These are phyloP conservation scores for Bombus waltoni DNA, from an alignment of 1,140 invertebrate species.

Conservation along the genomic window DNA sequence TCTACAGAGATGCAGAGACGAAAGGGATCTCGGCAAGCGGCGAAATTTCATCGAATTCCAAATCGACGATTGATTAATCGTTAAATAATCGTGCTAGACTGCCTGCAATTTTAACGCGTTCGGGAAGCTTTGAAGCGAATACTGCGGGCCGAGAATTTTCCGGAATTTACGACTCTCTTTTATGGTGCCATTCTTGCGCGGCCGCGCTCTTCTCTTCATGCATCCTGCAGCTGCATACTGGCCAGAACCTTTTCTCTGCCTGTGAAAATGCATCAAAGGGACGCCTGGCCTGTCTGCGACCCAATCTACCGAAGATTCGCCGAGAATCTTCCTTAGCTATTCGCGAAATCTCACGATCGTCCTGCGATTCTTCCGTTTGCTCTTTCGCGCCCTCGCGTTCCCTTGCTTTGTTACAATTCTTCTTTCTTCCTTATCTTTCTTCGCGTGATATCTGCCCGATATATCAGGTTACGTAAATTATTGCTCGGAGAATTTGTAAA, in stretches of 20 bases:
- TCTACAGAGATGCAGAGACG: not conserved
- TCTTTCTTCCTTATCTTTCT: not conserved
- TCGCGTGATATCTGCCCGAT: not conserved
- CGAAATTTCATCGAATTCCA: not conserved
- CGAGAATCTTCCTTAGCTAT: not conserved
- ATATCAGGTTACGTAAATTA: too few species aligned
- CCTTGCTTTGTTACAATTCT: not conserved
- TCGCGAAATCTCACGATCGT: not conserved
- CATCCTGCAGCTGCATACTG: not conserved
- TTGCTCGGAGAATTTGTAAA: too few species aligned
- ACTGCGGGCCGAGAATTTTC: slow-evolving; percentile 1
- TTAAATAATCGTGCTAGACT: slow-evolving; percentile 1
- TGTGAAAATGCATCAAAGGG: slow-evolving; percentile 25
- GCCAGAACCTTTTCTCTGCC: not conserved
- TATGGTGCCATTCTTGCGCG: not conserved
- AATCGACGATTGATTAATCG: not conserved
- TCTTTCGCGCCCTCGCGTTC: not conserved
- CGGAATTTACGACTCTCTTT: slow-evolving; percentile 21
- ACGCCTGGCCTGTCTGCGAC: not conserved
- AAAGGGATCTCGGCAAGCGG: not conserved
- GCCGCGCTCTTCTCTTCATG: not conserved
- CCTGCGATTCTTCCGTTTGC: not conserved
- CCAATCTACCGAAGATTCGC: not conserved
- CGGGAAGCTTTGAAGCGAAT: too few species aligned
- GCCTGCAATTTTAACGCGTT: not conserved